Base-by-base conservation (phyloP, 2,888 invertebrate species). In the Adelognathus sp. region DNA sequence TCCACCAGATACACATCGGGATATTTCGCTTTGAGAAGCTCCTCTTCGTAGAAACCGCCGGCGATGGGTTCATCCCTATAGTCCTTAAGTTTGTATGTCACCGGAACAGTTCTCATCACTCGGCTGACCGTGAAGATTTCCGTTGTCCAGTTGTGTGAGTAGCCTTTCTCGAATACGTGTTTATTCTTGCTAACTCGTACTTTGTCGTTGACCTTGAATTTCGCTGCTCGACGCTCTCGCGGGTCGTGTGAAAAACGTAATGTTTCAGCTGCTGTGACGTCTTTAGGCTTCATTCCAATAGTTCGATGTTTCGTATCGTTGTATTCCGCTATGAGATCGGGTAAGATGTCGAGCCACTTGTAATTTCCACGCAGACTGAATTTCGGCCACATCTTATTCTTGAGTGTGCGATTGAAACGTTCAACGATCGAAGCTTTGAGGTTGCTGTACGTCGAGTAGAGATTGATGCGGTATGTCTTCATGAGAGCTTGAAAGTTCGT, bases 281-380 rank as follows among this genome's bases (percentile, higher is more conserved):
- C 83, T 44, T 36, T 74, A 2, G 90, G 88, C 71, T 81, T 84
- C 84, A 89, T 88, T 67, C 82, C 82, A 67, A 89, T 90, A 44
- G 87, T 90, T 29, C 84, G 76, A 86, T 90, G 89, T 78, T 84
- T 86, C 7, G 71, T 82, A 66, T 85, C 71, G 78, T 90, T 91
- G 75, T 90, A 90, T 39, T 36, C 24, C 4, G 56, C 18, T 3
- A 79, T 44, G 46, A 69, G 66, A 27, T 77, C 39, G 11, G 60
- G 52, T 11, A 82, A 50, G 61, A 81, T 75, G 21, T 78, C 58
- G 16, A 78, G 7, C 81, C 82, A 83, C 41, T 78, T 77, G 58
- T 84, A 82, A 16, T 11, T 80, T 2, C 73, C 77, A 6, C 66
- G 75, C 14, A 79, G 36, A 46, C 76, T 79, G 21, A 81, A 76